These are phyloP conservation scores for Cosmia pyralina DNA, from an alignment of 2,888 invertebrate genomes.

Conservation along the genomic window DNA sequence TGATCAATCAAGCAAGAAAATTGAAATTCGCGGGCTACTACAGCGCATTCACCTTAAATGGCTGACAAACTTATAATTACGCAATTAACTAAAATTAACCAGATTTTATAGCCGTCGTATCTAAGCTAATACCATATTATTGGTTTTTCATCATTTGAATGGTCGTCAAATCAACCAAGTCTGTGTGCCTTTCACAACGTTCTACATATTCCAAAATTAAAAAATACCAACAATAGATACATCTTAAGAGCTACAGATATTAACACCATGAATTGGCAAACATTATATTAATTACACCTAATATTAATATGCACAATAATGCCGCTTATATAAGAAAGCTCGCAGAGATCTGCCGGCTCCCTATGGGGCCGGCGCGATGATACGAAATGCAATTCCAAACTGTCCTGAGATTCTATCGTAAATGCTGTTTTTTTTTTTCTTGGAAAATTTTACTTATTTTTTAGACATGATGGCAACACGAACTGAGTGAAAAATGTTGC, in stretches of 20 bases:
- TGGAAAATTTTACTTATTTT: constrained; percentile 35
- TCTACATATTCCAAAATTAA: constrained; percentile 9
- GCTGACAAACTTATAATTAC: not conserved
- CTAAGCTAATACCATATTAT: not conserved
- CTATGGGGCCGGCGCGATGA: constrained; percentile 33
- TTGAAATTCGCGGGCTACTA: too few relatives aligned
- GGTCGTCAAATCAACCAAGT: not conserved
- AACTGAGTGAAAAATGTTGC: not conserved
- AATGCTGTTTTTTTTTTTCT: constrained; percentile 21
- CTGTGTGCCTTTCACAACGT: not conserved
- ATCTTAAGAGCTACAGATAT: constrained; percentile 35
- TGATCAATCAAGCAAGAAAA: too few relatives aligned
- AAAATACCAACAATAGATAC: constrained; percentile 17
- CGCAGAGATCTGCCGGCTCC: constrained; percentile 50
- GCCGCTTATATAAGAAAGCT: constrained; percentile 40
- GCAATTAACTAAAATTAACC: not conserved
- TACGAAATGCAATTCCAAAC: constrained; percentile 40
- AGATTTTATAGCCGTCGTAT: not conserved
- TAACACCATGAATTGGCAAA: constrained; percentile 51
- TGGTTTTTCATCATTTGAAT: not conserved
- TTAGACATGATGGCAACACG: constrained; percentile 1
- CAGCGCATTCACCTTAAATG: too few relatives aligned
- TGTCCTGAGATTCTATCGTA: constrained; percentile 53
- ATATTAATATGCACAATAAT: constrained; percentile 43
- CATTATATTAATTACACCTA: constrained; percentile 41